These are phyloP conservation scores for Noctuana brunneofusca DNA, from an alignment of 2,888 invertebrate genomes.

Conservation along the genomic window DNA sequence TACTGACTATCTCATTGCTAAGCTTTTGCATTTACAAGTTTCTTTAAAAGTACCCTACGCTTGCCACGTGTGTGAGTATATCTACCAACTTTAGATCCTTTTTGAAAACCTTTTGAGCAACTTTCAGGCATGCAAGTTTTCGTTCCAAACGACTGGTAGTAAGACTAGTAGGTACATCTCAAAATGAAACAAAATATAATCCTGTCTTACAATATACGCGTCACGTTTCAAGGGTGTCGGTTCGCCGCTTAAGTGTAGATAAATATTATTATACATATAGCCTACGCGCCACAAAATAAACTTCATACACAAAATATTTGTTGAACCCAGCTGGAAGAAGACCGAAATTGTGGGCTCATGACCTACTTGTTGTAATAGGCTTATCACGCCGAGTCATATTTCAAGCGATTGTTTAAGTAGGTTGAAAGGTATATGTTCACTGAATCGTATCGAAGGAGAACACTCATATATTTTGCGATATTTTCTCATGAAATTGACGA, in stretches of 20 bases:
- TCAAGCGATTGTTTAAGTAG: constrained; percentile 30
- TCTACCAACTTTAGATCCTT: too few species aligned
- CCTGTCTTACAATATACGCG: not conserved
- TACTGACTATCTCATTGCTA: too few species aligned
- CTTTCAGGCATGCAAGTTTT: too few species aligned
- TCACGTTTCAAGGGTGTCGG: constrained; percentile 16
- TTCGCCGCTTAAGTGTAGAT: not conserved
- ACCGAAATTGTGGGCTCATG: constrained; percentile 26
- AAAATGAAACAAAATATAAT: not conserved
- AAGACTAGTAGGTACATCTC: too few species aligned
- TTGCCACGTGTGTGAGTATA: too few species aligned
- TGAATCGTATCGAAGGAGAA: not conserved
- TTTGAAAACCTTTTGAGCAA: too few species aligned
- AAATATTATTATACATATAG: too few species aligned
- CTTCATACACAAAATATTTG: constrained; percentile 12
- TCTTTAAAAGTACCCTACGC: too few species aligned
- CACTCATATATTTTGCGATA: not conserved
- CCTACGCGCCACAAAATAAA: not conserved
- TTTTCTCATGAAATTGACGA: not conserved
- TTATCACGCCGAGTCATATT: constrained; percentile 30
- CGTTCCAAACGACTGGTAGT: too few species aligned
- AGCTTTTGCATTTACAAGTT: too few species aligned
- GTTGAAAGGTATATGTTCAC: constrained; percentile 22
- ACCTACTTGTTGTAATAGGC: constrained; percentile 28
- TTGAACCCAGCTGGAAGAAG: constrained; percentile 23